Percentiles rank a stretch among this genome's conserved stretches.
These are phyloP conservation scores for Agapornis canus DNA, from an alignment of 2,797 vertebrate species.

Conservation along the genomic window DNA sequence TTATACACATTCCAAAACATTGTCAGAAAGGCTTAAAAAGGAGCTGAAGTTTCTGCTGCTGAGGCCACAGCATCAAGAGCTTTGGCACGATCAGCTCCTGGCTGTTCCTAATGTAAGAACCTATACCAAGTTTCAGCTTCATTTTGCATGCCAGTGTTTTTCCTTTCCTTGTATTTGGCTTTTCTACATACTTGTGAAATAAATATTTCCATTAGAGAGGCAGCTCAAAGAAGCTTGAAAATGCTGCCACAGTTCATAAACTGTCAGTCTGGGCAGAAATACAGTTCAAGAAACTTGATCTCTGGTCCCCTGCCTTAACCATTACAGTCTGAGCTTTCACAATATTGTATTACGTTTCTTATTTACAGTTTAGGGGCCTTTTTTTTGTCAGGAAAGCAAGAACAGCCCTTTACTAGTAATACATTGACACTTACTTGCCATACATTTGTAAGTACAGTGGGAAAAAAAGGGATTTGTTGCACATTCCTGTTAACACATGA, in stretches of 20 bases:
- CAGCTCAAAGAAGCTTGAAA: neutral
- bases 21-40: slow-evolving; percentile 57
- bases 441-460: neutral
- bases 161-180: neutral
- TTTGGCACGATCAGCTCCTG: slow-evolving; percentile 19
- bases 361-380: neutral
- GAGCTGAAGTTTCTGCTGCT: slow-evolving; percentile 68
- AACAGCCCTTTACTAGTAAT: neutral
- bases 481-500: neutral
- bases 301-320: neutral
- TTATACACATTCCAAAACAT: slow-evolving; percentile 51
- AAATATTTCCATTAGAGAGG: neutral
- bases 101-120: slow-evolving; percentile 58
- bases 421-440: neutral
- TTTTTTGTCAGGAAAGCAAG: neutral
- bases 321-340: neutral
- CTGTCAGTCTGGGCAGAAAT: neutral
- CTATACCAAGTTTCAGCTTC: neutral
- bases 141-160: neutral
- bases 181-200: neutral
- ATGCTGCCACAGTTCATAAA: neutral
- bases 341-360: neutral
- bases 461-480: neutral
- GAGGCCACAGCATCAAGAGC: slow-evolving; percentile 55
- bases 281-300: neutral